Percentiles rank a stretch among this genome's conserved stretches.
Conservation (phyloP, 2,113 vertebrate genomes). For the Herpailurus yagouaroundi region DNA sequence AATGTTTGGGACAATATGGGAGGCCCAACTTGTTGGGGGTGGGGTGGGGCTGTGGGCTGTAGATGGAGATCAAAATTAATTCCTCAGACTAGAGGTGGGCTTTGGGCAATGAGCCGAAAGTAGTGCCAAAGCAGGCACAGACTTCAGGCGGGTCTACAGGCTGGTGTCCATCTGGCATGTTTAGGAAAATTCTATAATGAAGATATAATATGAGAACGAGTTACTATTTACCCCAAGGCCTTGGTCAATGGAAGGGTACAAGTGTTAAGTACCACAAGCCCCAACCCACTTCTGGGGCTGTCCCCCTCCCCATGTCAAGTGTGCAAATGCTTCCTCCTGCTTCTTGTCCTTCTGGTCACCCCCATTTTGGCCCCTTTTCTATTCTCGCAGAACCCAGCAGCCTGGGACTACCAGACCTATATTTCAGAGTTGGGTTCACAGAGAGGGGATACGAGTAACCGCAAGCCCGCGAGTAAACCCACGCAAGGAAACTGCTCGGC, state of each 20-base stretch:
- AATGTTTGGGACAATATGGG: not conserved
- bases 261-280: not conserved
- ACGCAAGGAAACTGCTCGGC: slow-evolving; percentile 54
- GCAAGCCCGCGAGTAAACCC: slow-evolving; percentile 1
- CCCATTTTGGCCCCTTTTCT: not conserved
- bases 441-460: slow-evolving; percentile 25
- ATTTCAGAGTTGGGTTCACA: slow-evolving; percentile 14
- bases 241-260: not conserved
- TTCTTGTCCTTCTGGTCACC: not conserved
- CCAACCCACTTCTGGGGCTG: not conserved
- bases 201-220: not conserved
- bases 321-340: not conserved
- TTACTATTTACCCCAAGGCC: not conserved
- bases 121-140: not conserved
- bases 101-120: slow-evolving; percentile 31
- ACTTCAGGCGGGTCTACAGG: not conserved
- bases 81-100: not conserved
- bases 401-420: not conserved
- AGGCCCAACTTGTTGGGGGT: not conserved
- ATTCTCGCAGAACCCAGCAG: not conserved
- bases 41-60: not conserved
- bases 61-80: slow-evolving; percentile 32
- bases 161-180: not conserved
- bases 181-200: slow-evolving; percentile 39
- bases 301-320: not conserved